phyloP scores from a whole-genome alignment of 2,888 invertebrate genomes.

The Plagiodera versicolora region DNA sequence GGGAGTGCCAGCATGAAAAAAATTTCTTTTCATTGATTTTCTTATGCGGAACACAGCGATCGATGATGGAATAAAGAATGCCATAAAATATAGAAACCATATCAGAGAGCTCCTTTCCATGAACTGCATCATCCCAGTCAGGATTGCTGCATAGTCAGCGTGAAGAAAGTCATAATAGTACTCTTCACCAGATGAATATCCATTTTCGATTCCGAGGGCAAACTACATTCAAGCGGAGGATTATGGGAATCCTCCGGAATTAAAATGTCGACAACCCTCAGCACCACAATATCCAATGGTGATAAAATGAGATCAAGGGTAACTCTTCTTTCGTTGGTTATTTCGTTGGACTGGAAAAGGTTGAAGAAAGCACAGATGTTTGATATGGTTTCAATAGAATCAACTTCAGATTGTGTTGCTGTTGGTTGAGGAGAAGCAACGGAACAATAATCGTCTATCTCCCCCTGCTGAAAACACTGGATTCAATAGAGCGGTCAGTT shows the following conservation, averaged over 20 bases:
- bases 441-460: slow-evolving; percentile 13
- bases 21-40: no score
- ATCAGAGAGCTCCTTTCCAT: slow-evolving; percentile 9
- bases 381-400: slow-evolving; percentile 14
- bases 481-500: no score
- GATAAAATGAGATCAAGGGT: slow-evolving; percentile 13
- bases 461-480: no score
- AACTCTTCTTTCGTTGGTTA: background rate
- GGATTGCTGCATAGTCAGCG: background rate
- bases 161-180: no score
- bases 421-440: slow-evolving; percentile 6
- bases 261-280: no score
- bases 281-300: slow-evolving; percentile 4
- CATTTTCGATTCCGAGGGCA: no score
- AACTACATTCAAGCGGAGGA: slow-evolving; percentile 9
- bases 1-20: no score
- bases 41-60: no score
- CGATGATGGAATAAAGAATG: slow-evolving; percentile 11
- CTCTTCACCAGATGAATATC: no score
- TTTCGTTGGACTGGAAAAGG: slow-evolving; percentile 6
- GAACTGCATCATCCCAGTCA: background rate
- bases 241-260: no score
- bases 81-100: slow-evolving; percentile 12
- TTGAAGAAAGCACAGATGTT: no score
- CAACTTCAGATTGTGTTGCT: slow-evolving; percentile 6